A percentile compares a stretch with the other conserved stretches of the same genome.
These are phyloP conservation scores for Troides oblongomaculatus DNA, from an alignment of 2,888 invertebrate genomes.

Conservation along the genomic window DNA sequence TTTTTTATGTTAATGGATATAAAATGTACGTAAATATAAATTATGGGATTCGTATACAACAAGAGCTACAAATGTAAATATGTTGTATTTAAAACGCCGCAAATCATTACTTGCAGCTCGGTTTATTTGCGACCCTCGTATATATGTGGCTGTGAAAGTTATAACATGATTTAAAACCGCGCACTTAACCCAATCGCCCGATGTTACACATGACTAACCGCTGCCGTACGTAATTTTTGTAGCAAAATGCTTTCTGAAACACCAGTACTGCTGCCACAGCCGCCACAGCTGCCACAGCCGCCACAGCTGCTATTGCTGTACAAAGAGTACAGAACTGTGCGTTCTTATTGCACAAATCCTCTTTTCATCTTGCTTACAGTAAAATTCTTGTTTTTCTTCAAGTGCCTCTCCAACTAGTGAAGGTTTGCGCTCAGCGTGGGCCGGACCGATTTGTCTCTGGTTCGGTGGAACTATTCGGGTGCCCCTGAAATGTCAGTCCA, in stretches of 20 bases:
- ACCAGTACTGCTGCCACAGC: background rate
- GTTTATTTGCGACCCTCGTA: background rate
- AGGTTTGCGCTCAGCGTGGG: too few species aligned
- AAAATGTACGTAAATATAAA: too few species aligned
- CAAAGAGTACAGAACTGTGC: background rate
- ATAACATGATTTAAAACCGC: background rate
- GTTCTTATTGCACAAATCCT: background rate
- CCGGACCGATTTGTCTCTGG: too few species aligned
- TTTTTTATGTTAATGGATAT: too few species aligned
- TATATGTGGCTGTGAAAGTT: background rate
- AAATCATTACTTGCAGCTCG: background rate
- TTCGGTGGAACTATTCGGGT: too few species aligned
- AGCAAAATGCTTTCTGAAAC: background rate
- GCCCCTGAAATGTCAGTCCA: too few species aligned
- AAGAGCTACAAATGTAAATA: too few species aligned
- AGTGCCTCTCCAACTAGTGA: too few species aligned
- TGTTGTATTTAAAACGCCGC: too few species aligned
- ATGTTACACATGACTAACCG: background rate
- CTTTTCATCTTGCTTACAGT: background rate
- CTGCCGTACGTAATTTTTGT: background rate
- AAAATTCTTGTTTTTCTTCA: too few species aligned
- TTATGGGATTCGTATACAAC: too few species aligned
- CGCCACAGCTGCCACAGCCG: background rate
- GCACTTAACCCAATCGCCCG: background rate
- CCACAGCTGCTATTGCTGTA: too few species aligned